Base-by-base conservation (phyloP, 2,797 vertebrate species). In the Lacerta agilis region DNA sequence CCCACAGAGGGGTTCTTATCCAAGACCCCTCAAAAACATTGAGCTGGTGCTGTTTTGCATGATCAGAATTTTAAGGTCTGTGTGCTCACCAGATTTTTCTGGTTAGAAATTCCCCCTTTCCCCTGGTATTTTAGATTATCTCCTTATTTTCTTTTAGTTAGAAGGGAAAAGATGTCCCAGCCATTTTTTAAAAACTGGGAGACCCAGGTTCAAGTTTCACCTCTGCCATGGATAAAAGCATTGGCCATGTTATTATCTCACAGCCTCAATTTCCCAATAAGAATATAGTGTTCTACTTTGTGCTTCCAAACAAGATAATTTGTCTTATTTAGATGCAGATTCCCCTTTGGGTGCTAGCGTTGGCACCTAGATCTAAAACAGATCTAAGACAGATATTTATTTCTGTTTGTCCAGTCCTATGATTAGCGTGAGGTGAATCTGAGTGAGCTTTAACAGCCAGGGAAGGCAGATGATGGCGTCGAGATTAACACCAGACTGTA, bases 401-500 rank as follows among this genome's bases (percentile, higher is more conserved):
- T 82, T 85, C n/a, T 89, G n/a, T 81, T 81, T 89, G 78, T 82
- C 43, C 78, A 76, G 27, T 55, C 67, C 61, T 69, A 85, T 81
- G 27, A 75, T 85, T 88, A 85, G 25, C 33, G 81, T 82, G 71
- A 67, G 36, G 29, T 10, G 33, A 67, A 69, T 76, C 58, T 58
- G 29, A 49, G 17, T 85, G 6, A 25, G 43, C 58, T 78, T 88
- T 83, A 78, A 20, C 64, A 71, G 75, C 73, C 38, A 76, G 61
- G 33, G 27, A 64, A 85, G 33, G 33, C 36, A 82, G 83, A 61
- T 85, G 71, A 73, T 41, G 69, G 79, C 25, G 23, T 10, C 55
- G 29, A 81, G 78, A 86, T 86, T 89, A 82, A 82, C 61, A 73
- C 83, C 67, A 77, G 88, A 76, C 79, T 86, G 61, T 82, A 89